Evolutionary conservation across 2,888 invertebrate genomes (phyloP).

Genomic region (Rutpela maculata): DNA sequence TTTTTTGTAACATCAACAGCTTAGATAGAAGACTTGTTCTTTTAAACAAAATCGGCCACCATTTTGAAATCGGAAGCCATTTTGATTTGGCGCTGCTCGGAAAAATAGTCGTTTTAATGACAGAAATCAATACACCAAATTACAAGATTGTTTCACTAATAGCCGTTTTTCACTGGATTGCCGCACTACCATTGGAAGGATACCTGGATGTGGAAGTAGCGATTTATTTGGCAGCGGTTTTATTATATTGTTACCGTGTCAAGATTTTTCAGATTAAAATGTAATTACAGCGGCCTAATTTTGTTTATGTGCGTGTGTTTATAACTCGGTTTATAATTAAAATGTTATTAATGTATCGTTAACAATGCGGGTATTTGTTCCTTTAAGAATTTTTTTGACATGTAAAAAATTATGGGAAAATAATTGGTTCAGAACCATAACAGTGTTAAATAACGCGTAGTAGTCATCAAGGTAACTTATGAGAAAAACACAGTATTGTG

Average conservation of each 20-base stretch:
- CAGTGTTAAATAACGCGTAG: conserved; percentile 7
- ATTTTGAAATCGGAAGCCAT: too few species aligned
- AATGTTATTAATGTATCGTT: not conserved
- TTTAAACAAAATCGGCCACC: too few species aligned
- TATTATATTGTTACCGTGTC: not conserved
- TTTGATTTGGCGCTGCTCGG: too few species aligned
- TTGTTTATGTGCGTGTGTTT: not conserved
- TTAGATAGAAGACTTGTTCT: too few species aligned
- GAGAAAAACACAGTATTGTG: conserved; percentile 2
- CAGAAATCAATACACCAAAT: too few species aligned
- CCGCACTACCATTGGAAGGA: too few species aligned
- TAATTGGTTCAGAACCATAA: not conserved
- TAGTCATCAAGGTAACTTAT: not conserved
- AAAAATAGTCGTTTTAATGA: too few species aligned
- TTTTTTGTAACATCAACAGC: too few species aligned
- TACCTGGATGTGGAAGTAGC: too few species aligned
- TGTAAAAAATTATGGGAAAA: not conserved
- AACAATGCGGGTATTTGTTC: not conserved
- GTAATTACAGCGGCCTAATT: not conserved
- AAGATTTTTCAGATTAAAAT: not conserved
- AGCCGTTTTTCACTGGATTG: too few species aligned
- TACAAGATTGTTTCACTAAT: too few species aligned
- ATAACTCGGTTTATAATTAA: not conserved
- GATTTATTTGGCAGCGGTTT: too few species aligned
- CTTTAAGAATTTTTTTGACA: not conserved